These are phyloP conservation scores for Thecophora atra DNA, from an alignment of 2,888 invertebrate species.

Conservation along the genomic window DNA sequence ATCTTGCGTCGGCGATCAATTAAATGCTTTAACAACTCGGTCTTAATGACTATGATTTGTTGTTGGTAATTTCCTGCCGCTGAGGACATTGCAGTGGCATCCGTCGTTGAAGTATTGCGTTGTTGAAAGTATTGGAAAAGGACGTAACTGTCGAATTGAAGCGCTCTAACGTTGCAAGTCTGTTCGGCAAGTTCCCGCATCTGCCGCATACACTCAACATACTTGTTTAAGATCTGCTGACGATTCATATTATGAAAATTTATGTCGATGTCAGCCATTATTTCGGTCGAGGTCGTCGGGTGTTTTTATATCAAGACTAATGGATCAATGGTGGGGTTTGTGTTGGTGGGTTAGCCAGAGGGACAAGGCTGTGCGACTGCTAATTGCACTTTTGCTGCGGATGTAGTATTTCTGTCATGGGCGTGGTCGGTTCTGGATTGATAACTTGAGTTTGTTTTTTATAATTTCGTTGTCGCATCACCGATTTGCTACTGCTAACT, in stretches of 20 bases:
- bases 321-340: constrained; percentile 5
- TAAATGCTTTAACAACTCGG: constrained; percentile 65
- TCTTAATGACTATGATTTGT: constrained; percentile 61
- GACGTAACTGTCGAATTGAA: constrained; percentile 71
- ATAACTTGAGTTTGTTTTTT: background rate
- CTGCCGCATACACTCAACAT: constrained; percentile 70
- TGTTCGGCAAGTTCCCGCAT: constrained; percentile 71
- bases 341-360: background rate
- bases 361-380: background rate
- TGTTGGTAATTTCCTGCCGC: constrained; percentile 41
- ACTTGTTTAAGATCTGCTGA: constrained; percentile 66
- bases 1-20: constrained; percentile 63
- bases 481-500: background rate
- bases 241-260: constrained; percentile 38
- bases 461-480: constrained; percentile 25
- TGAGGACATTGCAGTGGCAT: constrained; percentile 48
- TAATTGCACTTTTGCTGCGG: background rate
- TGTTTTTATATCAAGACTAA: background rate
- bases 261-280: constrained; percentile 46
- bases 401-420: background rate
- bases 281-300: background rate
- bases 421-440: background rate
- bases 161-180: constrained; percentile 70
- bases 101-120: constrained; percentile 40
- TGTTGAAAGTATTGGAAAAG: constrained; percentile 70